Conservation (phyloP, 2,113 vertebrate genomes). For the Procapra przewalskii region DNA sequence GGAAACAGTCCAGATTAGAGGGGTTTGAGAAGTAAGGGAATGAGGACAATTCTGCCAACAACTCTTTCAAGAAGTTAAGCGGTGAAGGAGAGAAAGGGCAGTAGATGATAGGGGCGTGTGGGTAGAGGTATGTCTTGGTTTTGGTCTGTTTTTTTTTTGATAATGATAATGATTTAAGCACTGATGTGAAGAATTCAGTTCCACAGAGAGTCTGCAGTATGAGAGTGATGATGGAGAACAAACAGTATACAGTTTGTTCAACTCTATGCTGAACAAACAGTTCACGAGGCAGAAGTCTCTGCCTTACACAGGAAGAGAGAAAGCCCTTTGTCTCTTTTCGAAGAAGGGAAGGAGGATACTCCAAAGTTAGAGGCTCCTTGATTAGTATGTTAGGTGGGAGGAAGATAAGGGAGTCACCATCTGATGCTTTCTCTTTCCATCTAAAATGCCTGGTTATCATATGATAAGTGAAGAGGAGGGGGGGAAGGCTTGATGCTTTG, state of each 20-base stretch:
- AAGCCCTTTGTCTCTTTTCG: not conserved
- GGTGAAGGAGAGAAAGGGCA: not conserved
- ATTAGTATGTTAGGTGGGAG: not conserved
- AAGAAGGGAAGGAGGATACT: not conserved
- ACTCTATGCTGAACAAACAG: not conserved
- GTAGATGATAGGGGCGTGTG: not conserved
- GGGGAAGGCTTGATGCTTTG: not conserved
- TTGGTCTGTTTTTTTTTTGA: not conserved
- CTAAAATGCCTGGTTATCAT: constrained; percentile 5
- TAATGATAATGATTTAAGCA: not conserved
- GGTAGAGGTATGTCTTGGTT: not conserved
- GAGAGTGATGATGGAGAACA: not conserved
- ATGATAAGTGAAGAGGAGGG: not conserved
- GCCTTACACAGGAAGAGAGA: not conserved
- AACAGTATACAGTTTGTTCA: not conserved
- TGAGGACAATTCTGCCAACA: not conserved
- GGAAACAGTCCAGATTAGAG: not conserved
- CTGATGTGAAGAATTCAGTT: not conserved
- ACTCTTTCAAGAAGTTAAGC: not conserved
- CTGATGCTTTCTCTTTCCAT: not conserved
- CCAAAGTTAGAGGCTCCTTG: not conserved
- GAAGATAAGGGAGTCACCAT: not conserved
- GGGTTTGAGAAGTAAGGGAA: not conserved
- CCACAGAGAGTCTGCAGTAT: not conserved
- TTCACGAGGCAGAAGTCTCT: not conserved